Evolutionary conservation across 2,888 invertebrate species (phyloP).

Genomic region (Bembecia ichneumoniformis): DNA sequence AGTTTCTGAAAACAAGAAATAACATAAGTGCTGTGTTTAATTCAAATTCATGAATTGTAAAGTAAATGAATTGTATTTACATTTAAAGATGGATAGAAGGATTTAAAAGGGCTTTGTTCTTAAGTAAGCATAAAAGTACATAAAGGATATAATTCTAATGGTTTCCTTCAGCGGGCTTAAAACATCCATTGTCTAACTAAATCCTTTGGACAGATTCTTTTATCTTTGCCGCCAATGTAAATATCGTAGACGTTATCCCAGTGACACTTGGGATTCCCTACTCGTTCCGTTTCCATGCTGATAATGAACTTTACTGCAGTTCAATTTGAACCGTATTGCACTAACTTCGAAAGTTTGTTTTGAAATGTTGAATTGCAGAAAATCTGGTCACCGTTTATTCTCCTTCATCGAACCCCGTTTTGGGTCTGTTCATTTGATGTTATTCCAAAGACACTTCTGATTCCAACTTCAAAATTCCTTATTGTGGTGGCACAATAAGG

Average conservation of each 20-base stretch:
- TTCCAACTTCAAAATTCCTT: neutral
- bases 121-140: too few species aligned
- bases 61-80: too few species aligned
- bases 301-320: neutral
- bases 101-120: neutral
- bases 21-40: too few species aligned
- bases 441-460: neutral
- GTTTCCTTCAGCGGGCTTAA: constrained; percentile 25
- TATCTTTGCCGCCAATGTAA: constrained; percentile 43
- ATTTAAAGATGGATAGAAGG: too few species aligned
- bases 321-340: neutral
- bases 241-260: constrained; percentile 23
- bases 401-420: neutral
- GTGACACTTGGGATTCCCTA: neutral
- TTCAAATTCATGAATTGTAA: too few species aligned
- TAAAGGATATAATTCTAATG: neutral
- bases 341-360: neutral
- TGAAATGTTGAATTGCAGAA: neutral
- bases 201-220: constrained; percentile 34
- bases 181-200: constrained; percentile 31
- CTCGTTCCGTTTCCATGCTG: neutral
- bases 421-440: neutral
- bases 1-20: too few species aligned
- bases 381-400: neutral
- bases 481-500: too few species aligned